Evolutionary conservation across 2,113 vertebrate species (phyloP).

Genomic region (Sinocyclocheilus grahami): DNA sequence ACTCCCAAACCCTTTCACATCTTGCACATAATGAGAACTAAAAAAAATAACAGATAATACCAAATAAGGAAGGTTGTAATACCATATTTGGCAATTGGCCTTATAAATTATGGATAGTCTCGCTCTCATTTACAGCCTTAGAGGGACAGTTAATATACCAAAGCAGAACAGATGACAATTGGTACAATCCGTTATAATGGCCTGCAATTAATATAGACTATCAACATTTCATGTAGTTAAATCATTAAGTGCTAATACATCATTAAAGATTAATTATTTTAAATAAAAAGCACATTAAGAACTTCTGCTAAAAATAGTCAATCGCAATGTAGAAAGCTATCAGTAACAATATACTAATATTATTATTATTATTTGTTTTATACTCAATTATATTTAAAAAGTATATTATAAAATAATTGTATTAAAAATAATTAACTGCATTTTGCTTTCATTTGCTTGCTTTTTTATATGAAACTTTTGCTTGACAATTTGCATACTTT

Average conservation of each 20-base stretch:
- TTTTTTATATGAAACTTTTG: too few species aligned
- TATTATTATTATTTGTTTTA: too few species aligned
- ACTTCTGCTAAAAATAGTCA: too few species aligned
- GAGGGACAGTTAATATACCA: conserved; percentile 17
- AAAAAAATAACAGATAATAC: not conserved
- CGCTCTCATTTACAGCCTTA: not conserved
- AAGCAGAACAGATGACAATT: conserved; percentile 15
- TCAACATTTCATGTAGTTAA: conserved; percentile 31
- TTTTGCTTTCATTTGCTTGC: too few species aligned
- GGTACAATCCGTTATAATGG: conserved; percentile 27
- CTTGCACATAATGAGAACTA: not conserved
- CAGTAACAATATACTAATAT: too few species aligned
- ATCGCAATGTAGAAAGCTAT: too few species aligned
- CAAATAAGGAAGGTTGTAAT: not conserved
- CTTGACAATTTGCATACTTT: too few species aligned
- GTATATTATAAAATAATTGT: too few species aligned
- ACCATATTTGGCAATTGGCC: conserved; percentile 1
- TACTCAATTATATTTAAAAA: too few species aligned
- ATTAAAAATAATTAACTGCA: too few species aligned
- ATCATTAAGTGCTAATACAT: conserved; percentile 32
- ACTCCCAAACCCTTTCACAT: not conserved
- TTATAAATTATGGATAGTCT: conserved; percentile 22
- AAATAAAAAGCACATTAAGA: too few species aligned
- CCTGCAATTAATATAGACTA: conserved; percentile 36
- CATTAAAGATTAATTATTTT: conserved; percentile 28